Evolutionary conservation across 1,140 invertebrate species (phyloP).

Genomic region (Cydia fagiglandana): DNA sequence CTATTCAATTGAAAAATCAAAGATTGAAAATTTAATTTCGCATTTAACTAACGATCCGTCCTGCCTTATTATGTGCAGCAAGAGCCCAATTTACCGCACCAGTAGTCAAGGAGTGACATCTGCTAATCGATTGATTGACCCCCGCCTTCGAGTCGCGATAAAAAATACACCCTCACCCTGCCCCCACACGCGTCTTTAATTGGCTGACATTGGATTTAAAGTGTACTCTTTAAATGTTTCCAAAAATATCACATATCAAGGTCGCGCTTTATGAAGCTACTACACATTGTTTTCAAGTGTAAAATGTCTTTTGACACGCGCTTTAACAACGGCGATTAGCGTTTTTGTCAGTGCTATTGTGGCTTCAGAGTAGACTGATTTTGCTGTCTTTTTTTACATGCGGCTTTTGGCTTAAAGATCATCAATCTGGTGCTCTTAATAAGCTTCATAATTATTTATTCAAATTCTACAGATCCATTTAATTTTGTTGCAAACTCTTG

Average conservation of each 20-base stretch:
- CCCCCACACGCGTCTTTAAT: constrained; percentile 49
- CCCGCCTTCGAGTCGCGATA: constrained; percentile 57
- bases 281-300: no score
- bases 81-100: constrained; percentile 72
- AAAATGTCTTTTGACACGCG: no score
- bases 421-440: no score
- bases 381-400: no score
- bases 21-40: constrained; percentile 9
- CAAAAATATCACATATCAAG: not conserved
- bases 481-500: no score
- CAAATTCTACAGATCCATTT: no score
- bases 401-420: no score
- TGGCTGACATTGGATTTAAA: constrained; percentile 36
- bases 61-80: constrained; percentile 59
- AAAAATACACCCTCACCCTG: constrained; percentile 57
- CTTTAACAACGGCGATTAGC: no score
- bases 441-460: no score
- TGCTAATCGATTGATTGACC: constrained; percentile 77
- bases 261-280: not conserved
- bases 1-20: not conserved
- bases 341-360: no score
- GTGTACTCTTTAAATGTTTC: constrained; percentile 14
- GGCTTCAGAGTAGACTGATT: no score
- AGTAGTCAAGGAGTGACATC: constrained; percentile 73
- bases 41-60: constrained; percentile 18